A percentile compares a stretch with the other conserved stretches of the same genome.
Conservation (phyloP, 2,888 invertebrate species). For the Mythimna ferrago region DNA sequence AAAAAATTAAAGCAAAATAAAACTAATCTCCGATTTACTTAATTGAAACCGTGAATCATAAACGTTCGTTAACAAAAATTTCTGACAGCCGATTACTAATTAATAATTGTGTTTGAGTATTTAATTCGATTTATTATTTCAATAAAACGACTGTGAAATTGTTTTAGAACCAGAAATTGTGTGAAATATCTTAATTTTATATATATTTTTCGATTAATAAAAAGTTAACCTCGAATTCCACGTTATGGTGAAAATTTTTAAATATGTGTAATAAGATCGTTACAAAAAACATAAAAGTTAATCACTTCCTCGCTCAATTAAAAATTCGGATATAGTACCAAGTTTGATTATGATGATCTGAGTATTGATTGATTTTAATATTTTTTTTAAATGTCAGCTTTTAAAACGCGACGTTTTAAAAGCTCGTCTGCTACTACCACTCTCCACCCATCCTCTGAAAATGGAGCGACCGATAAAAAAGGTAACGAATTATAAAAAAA, state of each 20-base stretch:
- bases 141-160: conserved; percentile 66
- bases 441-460: conserved; percentile 88
- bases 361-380: conserved; percentile 9
- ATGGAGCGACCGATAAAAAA: conserved; percentile 91
- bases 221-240: conserved; percentile 52
- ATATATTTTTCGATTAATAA: conserved; percentile 43
- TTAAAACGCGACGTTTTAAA: conserved; percentile 64
- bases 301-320: conserved; percentile 46
- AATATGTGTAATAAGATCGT: conserved; percentile 45
- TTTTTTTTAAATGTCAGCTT: conserved; percentile 12
- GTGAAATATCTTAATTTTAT: conserved; percentile 64
- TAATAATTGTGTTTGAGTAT: conserved; percentile 66
- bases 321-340: conserved; percentile 15
- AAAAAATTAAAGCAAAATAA: conserved; percentile 60
- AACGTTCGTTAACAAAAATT: conserved; percentile 65
- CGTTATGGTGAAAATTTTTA: conserved; percentile 52
- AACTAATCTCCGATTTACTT: conserved; percentile 65
- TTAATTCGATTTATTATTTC: conserved; percentile 62
- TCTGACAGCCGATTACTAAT: conserved; percentile 63
- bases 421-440: conserved; percentile 74
- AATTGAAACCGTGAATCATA: conserved; percentile 69
- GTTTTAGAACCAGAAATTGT: conserved; percentile 61
- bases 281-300: conserved; percentile 39
- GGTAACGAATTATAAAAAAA: conserved; percentile 91
- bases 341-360: background rate